These are phyloP conservation scores for Molossus molossus DNA, from an alignment of 2,797 vertebrate genomes.

Conservation along the genomic window DNA sequence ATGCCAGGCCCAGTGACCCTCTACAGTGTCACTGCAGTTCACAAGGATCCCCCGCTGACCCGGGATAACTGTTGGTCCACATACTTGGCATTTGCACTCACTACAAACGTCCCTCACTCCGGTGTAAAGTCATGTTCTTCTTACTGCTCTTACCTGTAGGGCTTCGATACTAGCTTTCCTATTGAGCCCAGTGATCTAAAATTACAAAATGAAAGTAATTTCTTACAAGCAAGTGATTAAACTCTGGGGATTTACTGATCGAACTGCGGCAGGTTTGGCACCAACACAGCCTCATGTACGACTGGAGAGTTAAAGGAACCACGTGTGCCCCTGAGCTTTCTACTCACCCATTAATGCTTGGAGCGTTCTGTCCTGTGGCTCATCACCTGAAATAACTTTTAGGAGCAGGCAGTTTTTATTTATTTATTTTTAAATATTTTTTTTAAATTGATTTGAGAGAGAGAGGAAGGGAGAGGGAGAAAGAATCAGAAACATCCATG, in stretches of 20 bases:
- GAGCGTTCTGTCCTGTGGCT: neutral
- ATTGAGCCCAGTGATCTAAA: neutral
- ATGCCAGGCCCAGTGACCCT: too few relatives aligned
- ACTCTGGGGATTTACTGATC: neutral
- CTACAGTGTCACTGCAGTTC: neutral
- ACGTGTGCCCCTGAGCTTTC: neutral
- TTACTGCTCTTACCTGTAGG: neutral
- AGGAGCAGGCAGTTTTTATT: neutral
- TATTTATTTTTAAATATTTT: too few relatives aligned
- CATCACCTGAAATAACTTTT: neutral
- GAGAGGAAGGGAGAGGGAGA: too few relatives aligned
- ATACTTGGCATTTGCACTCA: neutral
- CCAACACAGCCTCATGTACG: neutral
- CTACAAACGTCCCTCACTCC: neutral
- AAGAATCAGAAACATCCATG: too few relatives aligned
- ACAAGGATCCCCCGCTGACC: neutral
- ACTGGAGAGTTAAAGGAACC: neutral
- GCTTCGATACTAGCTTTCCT: neutral
- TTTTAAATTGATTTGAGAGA: too few relatives aligned
- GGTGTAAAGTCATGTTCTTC: neutral
- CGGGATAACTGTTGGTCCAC: neutral
- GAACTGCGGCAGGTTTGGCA: neutral
- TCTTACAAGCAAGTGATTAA: neutral
- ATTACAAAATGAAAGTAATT: conserved; percentile 30
- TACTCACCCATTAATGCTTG: neutral